Conservation (phyloP, 2,113 vertebrate species). For the Toxotes chatareus region DNA sequence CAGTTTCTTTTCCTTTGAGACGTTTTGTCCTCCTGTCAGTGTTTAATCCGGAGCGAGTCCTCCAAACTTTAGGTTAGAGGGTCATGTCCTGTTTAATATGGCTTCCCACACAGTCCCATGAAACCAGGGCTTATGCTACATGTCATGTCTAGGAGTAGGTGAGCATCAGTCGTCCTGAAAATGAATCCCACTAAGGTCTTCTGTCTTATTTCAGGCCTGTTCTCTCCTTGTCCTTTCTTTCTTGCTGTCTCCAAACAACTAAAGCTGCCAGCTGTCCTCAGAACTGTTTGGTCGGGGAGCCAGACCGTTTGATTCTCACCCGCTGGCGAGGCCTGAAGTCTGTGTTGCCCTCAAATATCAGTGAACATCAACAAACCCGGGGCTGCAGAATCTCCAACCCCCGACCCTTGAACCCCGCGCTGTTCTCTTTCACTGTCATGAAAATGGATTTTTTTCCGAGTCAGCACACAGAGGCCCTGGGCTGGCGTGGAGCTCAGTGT, state of each 20-base stretch:
- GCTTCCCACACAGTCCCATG: not conserved
- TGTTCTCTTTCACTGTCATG: slow-evolving; percentile 57
- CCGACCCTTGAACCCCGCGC: slow-evolving; percentile 20
- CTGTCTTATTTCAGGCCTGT: not conserved
- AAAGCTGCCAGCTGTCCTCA: slow-evolving; percentile 35
- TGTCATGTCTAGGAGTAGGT: not conserved
- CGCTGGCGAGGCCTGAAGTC: slow-evolving; percentile 1
- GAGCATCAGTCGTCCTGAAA: not conserved
- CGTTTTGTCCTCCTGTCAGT: too few species aligned
- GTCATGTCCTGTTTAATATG: not conserved
- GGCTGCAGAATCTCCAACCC: slow-evolving; percentile 18
- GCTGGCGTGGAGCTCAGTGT: slow-evolving; percentile 51
- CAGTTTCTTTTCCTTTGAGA: too few species aligned
- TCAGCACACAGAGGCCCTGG: slow-evolving; percentile 51
- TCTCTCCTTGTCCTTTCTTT: not conserved
- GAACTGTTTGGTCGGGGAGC: slow-evolving; percentile 20
- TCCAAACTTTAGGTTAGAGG: too few species aligned
- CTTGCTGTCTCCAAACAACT: not conserved
- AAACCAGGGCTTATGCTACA: not conserved
- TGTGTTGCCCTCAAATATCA: slow-evolving; percentile 36
- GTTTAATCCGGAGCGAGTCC: too few species aligned
- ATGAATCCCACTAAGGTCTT: not conserved
- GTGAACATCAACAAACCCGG: slow-evolving; percentile 46
- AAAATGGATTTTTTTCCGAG: slow-evolving; percentile 55
- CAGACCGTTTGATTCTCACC: not conserved